Conservation (phyloP, 1,140 invertebrate species). For the Brachionus rotundiformis region DNA sequence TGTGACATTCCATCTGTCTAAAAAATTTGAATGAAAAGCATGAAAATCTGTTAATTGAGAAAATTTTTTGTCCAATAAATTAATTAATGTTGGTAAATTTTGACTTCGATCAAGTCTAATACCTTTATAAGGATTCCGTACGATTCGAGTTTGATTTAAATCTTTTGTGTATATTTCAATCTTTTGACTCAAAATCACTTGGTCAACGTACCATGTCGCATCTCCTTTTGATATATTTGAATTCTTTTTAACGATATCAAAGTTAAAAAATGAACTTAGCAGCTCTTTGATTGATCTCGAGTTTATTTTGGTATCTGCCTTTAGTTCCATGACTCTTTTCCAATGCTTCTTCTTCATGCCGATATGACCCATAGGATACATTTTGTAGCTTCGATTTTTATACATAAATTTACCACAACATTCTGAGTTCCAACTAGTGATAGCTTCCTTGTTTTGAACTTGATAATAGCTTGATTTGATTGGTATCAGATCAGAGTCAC, state of each 20-base stretch:
- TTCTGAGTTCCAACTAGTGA: slow-evolving; percentile 44
- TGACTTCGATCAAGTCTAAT: slow-evolving; percentile 10
- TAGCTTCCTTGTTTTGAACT: neutral
- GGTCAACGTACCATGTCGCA: neutral
- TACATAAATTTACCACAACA: slow-evolving; percentile 54
- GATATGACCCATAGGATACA: slow-evolving; percentile 53
- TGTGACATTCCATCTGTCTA: neutral
- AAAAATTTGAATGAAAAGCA: neutral
- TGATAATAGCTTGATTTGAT: neutral
- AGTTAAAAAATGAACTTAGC: neutral
- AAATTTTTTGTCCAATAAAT: neutral
- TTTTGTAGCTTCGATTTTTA: slow-evolving; percentile 37
- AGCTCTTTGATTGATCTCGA: neutral
- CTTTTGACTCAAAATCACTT: slow-evolving; percentile 35
- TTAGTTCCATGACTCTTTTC: neutral
- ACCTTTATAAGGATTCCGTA: neutral
- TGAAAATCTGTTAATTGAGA: neutral
- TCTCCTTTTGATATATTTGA: neutral
- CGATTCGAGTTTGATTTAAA: neutral
- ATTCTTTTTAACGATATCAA: neutral
- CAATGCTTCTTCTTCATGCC: slow-evolving; percentile 52
- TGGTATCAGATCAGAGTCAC: slow-evolving; percentile 35
- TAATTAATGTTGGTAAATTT: neutral
- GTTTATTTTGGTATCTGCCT: neutral
- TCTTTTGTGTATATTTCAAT: neutral